Percentiles rank a stretch among this genome's conserved stretches.
phyloP scores from a whole-genome alignment of 2,888 invertebrate species.

The Achlya flavicornis region DNA sequence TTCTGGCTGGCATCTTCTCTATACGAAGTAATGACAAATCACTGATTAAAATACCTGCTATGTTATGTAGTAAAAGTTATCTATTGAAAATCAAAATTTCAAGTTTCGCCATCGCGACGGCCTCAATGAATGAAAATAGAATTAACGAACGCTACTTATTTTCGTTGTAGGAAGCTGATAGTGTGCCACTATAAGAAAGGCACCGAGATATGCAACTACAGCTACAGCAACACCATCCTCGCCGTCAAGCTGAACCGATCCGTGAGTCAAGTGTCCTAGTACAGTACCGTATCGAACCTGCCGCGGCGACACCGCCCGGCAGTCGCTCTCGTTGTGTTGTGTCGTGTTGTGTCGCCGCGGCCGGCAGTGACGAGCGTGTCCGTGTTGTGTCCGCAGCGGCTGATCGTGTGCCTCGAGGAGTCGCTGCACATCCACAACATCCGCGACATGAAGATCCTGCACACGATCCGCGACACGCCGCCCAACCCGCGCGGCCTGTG shows the following conservation, averaged over 20 bases:
- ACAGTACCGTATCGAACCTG: background rate
- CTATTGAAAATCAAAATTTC: too few relatives aligned
- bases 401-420: constrained; percentile 98
- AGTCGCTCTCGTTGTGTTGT: too few relatives aligned
- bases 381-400: constrained; percentile 84
- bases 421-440: constrained; percentile 99
- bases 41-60: too few relatives aligned
- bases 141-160: background rate
- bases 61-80: too few relatives aligned
- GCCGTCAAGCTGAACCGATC: constrained; percentile 97
- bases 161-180: constrained; percentile 87
- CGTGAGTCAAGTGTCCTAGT: constrained; percentile 79
- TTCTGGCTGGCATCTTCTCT: too few relatives aligned
- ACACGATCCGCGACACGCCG: constrained; percentile 99
- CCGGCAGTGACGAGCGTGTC: too few relatives aligned
- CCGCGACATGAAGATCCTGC: constrained; percentile 98
- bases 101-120: too few relatives aligned
- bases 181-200: constrained; percentile 99
- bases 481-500: constrained; percentile 96
- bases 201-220: constrained; percentile 98
- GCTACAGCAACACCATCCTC: constrained; percentile 96
- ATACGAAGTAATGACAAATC: too few relatives aligned
- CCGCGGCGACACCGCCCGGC: too few relatives aligned
- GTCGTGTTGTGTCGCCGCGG: too few relatives aligned
- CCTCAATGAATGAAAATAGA: too few relatives aligned